Base-by-base conservation (phyloP, 92 coral and sea anemone genomes). In the Palythoa caribaeorum region DNA sequence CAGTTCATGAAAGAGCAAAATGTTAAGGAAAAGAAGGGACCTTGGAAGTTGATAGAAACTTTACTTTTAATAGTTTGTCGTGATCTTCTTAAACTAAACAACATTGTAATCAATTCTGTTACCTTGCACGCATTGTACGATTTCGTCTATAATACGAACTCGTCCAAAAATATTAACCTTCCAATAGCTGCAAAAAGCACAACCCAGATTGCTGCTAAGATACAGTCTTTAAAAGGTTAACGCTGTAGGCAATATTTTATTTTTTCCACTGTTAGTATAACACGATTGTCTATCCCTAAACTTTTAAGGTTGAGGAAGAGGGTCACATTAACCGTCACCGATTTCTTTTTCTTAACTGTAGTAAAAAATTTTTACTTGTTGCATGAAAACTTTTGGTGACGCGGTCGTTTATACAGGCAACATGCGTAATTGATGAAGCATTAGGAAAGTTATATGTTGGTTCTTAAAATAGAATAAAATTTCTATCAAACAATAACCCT, bases 41-140 rank as follows among this genome's bases (percentile, higher is more conserved):
- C 93, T 65, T 91, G 93, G 91, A 66, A 80, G 84, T 4, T 76
- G 13, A n/a, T 91, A 39, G 93, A 91, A 69, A 91, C 88, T 9
- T 55, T 91, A 59, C 88, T 90, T 77, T 50, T 91, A 54, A 19
- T 86, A 3, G 91, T 87, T 15, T 90, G 93, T 37, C 8, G 77
- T 15, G 88, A 91, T 16, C 37, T 87, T 38, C 88, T 91, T 8
- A n/a, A 54, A 20, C 5, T 17, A 39, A 87, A 83, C 75, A 73
- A 69, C 11, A 16, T 91, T 7, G 19, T 69, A 17, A 62, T 51
- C 4, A 87, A 81, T 83, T 87, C 93, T 10, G 20, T 37, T 38
- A 90, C 83, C 71, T 60, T 81, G 69, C 39, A 48, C 17, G 5
- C 65, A 3, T 55, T 87, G 21, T 91, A 91, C 80, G 83, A 77